A percentile compares a stretch with the other conserved stretches of the same genome.
These are phyloP conservation scores for Sinocyclocheilus maitianheensis DNA, from an alignment of 2,113 vertebrate species.

Conservation along the genomic window DNA sequence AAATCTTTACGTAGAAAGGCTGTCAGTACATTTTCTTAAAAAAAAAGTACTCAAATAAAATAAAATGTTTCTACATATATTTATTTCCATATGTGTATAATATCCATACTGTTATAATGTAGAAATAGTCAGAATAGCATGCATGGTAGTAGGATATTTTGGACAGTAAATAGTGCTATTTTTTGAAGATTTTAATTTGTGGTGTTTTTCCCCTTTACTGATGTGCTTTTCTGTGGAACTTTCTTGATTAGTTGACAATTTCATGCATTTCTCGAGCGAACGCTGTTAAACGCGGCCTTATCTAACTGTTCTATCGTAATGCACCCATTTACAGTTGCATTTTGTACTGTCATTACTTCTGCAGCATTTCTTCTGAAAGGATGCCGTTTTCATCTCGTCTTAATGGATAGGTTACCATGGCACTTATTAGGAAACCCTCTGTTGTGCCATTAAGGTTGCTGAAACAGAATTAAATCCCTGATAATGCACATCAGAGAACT, in stretches of 20 bases:
- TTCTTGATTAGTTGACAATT: neutral
- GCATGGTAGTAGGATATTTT: neutral
- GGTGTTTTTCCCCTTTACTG: neutral
- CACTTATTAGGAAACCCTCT: constrained; percentile 27
- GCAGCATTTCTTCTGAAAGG: neutral
- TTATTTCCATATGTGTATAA: neutral
- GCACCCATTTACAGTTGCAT: constrained; percentile 23
- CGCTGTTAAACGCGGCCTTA: neutral
- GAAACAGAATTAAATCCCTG: constrained; percentile 13
- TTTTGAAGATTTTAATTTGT: neutral
- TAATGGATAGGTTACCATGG: constrained; percentile 42
- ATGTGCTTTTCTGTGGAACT: neutral
- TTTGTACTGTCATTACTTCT: neutral
- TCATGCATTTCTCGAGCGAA: neutral
- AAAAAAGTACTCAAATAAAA: too few species aligned
- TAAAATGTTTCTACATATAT: neutral
- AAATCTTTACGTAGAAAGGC: too few species aligned
- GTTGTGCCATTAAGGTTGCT: constrained; percentile 25
- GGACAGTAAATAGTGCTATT: neutral
- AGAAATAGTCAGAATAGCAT: neutral
- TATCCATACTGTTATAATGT: neutral
- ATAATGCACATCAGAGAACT: constrained; percentile 27
- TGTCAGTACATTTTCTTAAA: too few species aligned
- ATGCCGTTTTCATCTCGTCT: constrained; percentile 21
- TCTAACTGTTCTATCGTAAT: neutral